Conservation (phyloP, 2,888 invertebrate species). For the Drosophila picticornis region DNA sequence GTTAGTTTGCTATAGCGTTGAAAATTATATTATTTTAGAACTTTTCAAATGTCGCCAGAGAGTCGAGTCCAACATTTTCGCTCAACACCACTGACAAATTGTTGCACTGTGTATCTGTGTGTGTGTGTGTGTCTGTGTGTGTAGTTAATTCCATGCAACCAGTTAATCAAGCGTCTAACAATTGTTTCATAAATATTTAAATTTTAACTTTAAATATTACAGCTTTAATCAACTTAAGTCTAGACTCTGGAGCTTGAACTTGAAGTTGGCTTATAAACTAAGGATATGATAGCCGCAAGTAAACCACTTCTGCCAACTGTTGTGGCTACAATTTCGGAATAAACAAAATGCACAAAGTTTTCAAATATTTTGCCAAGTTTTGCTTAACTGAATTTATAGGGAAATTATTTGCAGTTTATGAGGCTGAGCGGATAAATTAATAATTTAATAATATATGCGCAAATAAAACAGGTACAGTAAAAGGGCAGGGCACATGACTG, state of each 20-base stretch:
- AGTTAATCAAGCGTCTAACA: slow-evolving; percentile 55
- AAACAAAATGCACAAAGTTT: slow-evolving; percentile 10
- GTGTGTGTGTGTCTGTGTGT: slow-evolving; percentile 3
- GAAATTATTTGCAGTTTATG: slow-evolving; percentile 4
- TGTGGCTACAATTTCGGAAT: not conserved
- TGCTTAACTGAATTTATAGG: slow-evolving; percentile 10
- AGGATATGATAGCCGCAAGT: slow-evolving; percentile 6
- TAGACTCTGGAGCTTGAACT: not conserved
- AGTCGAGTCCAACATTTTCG: slow-evolving; percentile 60
- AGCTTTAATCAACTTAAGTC: slow-evolving; percentile 6
- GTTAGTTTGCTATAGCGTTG: slow-evolving; percentile 75
- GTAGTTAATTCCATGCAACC: slow-evolving; percentile 59
- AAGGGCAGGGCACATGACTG: not conserved
- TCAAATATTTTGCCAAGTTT: slow-evolving; percentile 4
- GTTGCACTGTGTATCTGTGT: slow-evolving; percentile 27
- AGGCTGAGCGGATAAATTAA: not conserved
- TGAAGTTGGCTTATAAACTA: slow-evolving; percentile 4
- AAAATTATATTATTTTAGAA: slow-evolving; percentile 80
- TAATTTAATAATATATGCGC: not conserved
- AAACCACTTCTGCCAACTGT: slow-evolving; percentile 21
- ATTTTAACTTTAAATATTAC: not conserved
- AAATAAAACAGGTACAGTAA: not conserved
- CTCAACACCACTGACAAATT: slow-evolving; percentile 63
- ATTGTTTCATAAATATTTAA: slow-evolving; percentile 44
- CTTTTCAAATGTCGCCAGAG: slow-evolving; percentile 79